phyloP scores from a whole-genome alignment of 2,797 vertebrate species.

The Semaprochilodus insignis region DNA sequence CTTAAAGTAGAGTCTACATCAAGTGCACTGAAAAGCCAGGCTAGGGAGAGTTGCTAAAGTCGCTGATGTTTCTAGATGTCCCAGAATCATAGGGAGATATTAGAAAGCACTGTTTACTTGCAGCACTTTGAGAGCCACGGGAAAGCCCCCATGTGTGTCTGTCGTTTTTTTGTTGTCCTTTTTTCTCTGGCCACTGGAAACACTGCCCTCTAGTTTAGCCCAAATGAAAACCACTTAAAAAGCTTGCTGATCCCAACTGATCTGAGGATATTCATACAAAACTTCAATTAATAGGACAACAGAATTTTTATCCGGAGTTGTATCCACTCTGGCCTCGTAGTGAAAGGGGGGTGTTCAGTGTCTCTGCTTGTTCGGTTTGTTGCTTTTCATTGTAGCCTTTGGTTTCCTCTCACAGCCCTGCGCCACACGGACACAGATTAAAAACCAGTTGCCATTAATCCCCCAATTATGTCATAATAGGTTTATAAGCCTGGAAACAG shows the following conservation, averaged over 20 bases:
- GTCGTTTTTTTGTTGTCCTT: not conserved
- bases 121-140: not conserved
- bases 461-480: slow-evolving; percentile 56
- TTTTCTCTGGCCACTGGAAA: slow-evolving; percentile 20
- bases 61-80: not conserved
- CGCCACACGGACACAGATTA: slow-evolving; percentile 26
- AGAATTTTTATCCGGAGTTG: not conserved
- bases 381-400: not conserved
- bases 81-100: not conserved
- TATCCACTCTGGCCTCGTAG: not conserved
- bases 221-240: not conserved
- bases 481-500: slow-evolving; percentile 49
- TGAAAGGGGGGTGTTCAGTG: not conserved
- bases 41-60: no score
- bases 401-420: not conserved
- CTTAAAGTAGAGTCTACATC: not conserved
- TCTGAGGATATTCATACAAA: not conserved
- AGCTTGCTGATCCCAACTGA: not conserved
- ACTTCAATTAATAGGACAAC: not conserved
- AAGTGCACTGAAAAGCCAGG: not conserved
- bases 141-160: slow-evolving; percentile 7
- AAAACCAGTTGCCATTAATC: slow-evolving; percentile 46
- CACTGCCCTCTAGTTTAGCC: slow-evolving; percentile 31
- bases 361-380: not conserved
- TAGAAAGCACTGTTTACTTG: not conserved